Evolutionary conservation across 2,888 invertebrate species (phyloP).

Genomic region (Creontiades dilutus): DNA sequence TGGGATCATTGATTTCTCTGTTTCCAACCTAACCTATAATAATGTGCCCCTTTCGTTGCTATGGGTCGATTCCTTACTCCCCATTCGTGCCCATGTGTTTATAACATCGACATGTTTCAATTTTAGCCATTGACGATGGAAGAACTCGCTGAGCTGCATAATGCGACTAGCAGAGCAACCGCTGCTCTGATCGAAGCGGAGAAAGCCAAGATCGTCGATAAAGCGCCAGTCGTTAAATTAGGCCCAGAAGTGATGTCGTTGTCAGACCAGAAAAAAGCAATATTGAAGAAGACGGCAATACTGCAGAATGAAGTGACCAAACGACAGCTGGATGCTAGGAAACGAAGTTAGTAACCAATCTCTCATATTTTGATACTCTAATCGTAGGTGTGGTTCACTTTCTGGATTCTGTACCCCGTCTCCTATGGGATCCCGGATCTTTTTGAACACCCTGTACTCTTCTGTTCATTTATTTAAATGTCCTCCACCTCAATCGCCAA

Average conservation of each 20-base stretch:
- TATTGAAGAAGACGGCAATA: slow-evolving; percentile 70
- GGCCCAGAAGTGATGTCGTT: slow-evolving; percentile 64
- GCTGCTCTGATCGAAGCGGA: slow-evolving; percentile 67
- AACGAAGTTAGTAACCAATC: slow-evolving; percentile 68
- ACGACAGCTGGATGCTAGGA: slow-evolving; percentile 72
- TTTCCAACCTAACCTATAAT: too few relatives aligned
- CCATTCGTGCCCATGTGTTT: not conserved
- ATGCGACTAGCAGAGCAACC: slow-evolving; percentile 65
- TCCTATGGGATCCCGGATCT: too few relatives aligned
- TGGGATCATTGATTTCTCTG: too few relatives aligned
- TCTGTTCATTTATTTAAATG: too few relatives aligned
- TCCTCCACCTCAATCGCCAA: too few relatives aligned
- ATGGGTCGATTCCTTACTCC: too few relatives aligned
- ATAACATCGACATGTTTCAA: not conserved
- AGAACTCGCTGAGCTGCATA: slow-evolving; percentile 73
- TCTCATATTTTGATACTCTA: not conserved
- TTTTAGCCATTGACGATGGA: slow-evolving; percentile 59
- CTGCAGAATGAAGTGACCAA: slow-evolving; percentile 72
- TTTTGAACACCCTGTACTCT: too few relatives aligned
- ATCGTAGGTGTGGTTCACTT: too few relatives aligned
- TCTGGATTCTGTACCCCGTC: too few relatives aligned
- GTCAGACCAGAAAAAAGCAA: slow-evolving; percentile 72
- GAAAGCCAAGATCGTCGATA: slow-evolving; percentile 66
- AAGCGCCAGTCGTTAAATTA: slow-evolving; percentile 69
- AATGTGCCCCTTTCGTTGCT: too few relatives aligned